These are phyloP conservation scores for Diorhabda elongata DNA, from an alignment of 1,140 invertebrate species.

Conservation along the genomic window DNA sequence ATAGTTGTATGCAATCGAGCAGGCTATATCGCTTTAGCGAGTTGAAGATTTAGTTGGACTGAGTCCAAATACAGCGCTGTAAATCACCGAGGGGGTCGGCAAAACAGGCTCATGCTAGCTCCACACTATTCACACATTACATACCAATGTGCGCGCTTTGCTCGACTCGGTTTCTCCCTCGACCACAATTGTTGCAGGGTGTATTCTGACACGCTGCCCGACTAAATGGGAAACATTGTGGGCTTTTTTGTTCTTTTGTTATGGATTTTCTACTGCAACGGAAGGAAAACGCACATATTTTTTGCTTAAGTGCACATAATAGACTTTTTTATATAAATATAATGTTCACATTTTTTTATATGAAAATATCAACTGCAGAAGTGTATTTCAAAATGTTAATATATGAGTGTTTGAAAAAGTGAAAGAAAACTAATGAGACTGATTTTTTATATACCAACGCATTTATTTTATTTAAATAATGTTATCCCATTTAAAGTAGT, in stretches of 20 bases:
- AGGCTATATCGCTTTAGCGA: not conserved
- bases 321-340: too few relatives aligned
- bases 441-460: too few relatives aligned
- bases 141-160: not conserved
- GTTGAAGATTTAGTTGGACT: slow-evolving; percentile 2
- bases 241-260: not conserved
- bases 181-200: not conserved
- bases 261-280: not conserved
- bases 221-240: not conserved
- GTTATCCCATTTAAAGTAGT: too few relatives aligned
- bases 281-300: not conserved
- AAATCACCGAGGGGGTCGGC: not conserved
- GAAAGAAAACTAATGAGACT: too few relatives aligned
- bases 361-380: too few relatives aligned
- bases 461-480: too few relatives aligned
- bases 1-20: not conserved
- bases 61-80: not conserved
- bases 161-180: not conserved
- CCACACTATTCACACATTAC: not conserved
- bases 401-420: too few relatives aligned
- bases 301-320: not conserved
- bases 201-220: not conserved
- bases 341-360: too few relatives aligned
- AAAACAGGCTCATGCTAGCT: not conserved
- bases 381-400: too few relatives aligned